Evolutionary conservation across 2,113 vertebrate species (phyloP).

Genomic region (Plecturocebus donacophilus): DNA sequence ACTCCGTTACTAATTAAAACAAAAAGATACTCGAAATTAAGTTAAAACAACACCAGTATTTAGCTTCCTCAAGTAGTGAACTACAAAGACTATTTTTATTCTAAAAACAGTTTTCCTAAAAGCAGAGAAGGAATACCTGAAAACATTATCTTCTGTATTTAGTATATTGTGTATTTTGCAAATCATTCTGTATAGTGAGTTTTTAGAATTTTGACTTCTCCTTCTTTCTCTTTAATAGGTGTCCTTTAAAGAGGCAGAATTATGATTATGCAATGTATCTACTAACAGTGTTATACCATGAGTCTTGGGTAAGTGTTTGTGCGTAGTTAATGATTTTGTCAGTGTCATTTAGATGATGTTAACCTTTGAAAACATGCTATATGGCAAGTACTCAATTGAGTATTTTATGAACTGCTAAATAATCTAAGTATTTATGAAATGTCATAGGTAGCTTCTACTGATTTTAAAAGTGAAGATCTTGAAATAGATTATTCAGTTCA

Average conservation of each 20-base stretch:
- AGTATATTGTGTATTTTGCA: not conserved
- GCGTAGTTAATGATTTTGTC: slow-evolving; percentile 21
- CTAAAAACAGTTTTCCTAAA: not conserved
- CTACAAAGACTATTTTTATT: not conserved
- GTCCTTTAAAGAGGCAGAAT: slow-evolving; percentile 95
- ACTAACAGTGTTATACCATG: slow-evolving; percentile 97
- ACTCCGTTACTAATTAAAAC: not conserved
- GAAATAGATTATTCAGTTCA: not conserved
- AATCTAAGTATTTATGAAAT: not conserved
- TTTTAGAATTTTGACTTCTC: slow-evolving; percentile 35
- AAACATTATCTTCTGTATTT: not conserved
- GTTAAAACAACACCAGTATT: not conserved
- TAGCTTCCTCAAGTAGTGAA: not conserved
- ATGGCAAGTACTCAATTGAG: not conserved
- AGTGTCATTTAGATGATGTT: not conserved
- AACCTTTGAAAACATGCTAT: not conserved
- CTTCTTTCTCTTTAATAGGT: slow-evolving; percentile 84
- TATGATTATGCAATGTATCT: slow-evolving; percentile 94
- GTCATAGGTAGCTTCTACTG: not conserved
- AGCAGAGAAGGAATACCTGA: not conserved
- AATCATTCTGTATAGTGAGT: not conserved
- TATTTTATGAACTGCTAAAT: not conserved
- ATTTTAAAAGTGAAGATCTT: not conserved
- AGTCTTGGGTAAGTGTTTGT: slow-evolving; percentile 94
- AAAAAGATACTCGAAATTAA: not conserved